Conservation (phyloP, 2,888 invertebrate genomes). For the Hirtodrosophila trivittata region DNA sequence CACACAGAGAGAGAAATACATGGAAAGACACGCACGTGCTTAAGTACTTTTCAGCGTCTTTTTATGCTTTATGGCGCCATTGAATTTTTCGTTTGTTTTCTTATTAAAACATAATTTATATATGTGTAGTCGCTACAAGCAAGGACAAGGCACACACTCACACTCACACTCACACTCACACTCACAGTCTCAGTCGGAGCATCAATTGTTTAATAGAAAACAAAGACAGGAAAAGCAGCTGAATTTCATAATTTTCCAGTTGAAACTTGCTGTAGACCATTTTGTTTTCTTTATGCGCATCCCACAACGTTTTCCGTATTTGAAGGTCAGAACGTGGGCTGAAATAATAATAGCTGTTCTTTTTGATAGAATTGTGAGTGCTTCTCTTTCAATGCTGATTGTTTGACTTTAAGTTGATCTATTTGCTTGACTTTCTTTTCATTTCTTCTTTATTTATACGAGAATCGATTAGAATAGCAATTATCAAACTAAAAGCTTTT, state of each 20-base stretch:
- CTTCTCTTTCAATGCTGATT: too few relatives aligned
- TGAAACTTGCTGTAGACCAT: conserved; percentile 22
- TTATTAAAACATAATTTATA: conserved; percentile 80
- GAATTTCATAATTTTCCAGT: conserved; percentile 37
- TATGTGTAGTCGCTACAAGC: conserved; percentile 50
- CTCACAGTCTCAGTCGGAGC: conserved; percentile 28
- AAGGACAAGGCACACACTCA: conserved; percentile 29
- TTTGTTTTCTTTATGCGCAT: conserved; percentile 35
- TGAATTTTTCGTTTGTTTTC: conserved; percentile 77
- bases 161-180: background rate
- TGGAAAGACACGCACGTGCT: conserved; percentile 49
- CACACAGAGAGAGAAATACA: conserved; percentile 10
- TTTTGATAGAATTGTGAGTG: background rate
- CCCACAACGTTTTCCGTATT: background rate
- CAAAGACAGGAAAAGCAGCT: conserved; percentile 27
- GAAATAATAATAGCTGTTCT: conserved; percentile 14
- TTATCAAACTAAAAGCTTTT: too few relatives aligned
- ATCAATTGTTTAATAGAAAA: conserved; percentile 72
- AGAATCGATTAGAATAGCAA: too few relatives aligned
- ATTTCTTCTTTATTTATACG: too few relatives aligned
- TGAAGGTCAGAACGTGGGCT: conserved; percentile 9
- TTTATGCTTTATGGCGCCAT: conserved; percentile 80
- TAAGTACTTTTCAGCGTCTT: conserved; percentile 75
- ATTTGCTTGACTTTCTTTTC: too few relatives aligned
- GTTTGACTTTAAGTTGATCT: too few relatives aligned